Percentiles rank a stretch among this genome's conserved stretches.
Evolutionary conservation across 2,888 invertebrate genomes (phyloP).

Genomic region (Meteorus colon): DNA sequence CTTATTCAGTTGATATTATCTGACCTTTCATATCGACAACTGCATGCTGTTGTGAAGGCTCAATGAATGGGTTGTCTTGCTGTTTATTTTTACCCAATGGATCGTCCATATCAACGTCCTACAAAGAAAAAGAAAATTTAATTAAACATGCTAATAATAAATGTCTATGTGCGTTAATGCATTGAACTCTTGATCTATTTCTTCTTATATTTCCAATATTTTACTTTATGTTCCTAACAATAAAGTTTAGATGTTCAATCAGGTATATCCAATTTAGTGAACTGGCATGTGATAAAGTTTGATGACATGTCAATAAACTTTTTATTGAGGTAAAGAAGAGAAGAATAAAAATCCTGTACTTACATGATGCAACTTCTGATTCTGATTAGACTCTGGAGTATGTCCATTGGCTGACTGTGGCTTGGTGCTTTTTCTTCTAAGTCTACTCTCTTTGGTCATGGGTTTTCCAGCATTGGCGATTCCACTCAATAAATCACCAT

Average conservation of each 20-base stretch:
- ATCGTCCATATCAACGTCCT: constrained; percentile 89
- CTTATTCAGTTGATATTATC: neutral
- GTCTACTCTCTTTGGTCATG: constrained; percentile 90
- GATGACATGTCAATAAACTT: constrained; percentile 12
- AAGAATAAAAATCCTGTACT: constrained; percentile 64
- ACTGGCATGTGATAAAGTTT: too few species aligned
- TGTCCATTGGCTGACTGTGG: constrained; percentile 75
- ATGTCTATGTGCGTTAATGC: too few species aligned
- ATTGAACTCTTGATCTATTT: too few species aligned
- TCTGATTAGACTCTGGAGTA: constrained; percentile 79
- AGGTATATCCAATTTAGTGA: neutral
- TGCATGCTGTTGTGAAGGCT: constrained; percentile 88
- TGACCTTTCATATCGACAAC: constrained; percentile 96
- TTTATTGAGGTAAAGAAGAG: neutral
- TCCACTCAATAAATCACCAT: constrained; percentile 90
- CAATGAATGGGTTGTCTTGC: constrained; percentile 92
- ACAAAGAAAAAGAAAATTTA: constrained; percentile 55
- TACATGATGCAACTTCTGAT: constrained; percentile 75
- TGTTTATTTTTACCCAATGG: constrained; percentile 89
- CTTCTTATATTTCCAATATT: too few species aligned
- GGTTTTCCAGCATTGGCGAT: constrained; percentile 77
- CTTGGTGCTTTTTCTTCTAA: constrained; percentile 84
- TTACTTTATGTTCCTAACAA: too few species aligned
- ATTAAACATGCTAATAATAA: constrained; percentile 31
- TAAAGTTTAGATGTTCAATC: constrained; percentile 18